Evolutionary conservation across 2,888 invertebrate genomes (phyloP).

Genomic region (Dynastes maya): DNA sequence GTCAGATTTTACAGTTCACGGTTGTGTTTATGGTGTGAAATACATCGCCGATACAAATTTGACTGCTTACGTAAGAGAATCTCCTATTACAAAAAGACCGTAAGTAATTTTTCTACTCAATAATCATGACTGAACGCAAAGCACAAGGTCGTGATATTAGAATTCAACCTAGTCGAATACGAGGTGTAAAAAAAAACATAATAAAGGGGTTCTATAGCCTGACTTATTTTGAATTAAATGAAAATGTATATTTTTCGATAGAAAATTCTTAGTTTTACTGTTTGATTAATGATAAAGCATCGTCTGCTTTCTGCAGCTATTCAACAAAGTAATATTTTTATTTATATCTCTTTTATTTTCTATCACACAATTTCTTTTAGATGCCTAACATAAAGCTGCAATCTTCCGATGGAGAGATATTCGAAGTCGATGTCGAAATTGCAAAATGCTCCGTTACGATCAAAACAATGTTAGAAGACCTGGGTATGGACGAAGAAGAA

Average conservation of each 20-base stretch:
- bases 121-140: background rate
- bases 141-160: conserved; percentile 1
- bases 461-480: conserved; percentile 97
- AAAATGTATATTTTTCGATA: background rate
- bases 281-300: too few species aligned
- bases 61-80: conserved; percentile 10
- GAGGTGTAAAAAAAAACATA: background rate
- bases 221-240: background rate
- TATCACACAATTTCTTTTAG: conserved; percentile 65
- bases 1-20: background rate
- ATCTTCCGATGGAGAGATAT: conserved; percentile 95
- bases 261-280: too few species aligned
- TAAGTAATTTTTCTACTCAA: conserved; percentile 2
- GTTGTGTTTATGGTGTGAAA: conserved; percentile 29
- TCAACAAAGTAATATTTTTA: too few species aligned
- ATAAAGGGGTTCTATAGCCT: background rate
- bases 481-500: conserved; percentile 92
- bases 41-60: background rate
- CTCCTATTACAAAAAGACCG: background rate
- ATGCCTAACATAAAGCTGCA: conserved; percentile 97
- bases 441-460: conserved; percentile 98
- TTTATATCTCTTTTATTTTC: too few species aligned
- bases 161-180: background rate
- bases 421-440: conserved; percentile 96
- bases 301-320: too few species aligned